Base-by-base conservation (phyloP, 2,113 vertebrate species). In the Archocentrus centrarchus region DNA sequence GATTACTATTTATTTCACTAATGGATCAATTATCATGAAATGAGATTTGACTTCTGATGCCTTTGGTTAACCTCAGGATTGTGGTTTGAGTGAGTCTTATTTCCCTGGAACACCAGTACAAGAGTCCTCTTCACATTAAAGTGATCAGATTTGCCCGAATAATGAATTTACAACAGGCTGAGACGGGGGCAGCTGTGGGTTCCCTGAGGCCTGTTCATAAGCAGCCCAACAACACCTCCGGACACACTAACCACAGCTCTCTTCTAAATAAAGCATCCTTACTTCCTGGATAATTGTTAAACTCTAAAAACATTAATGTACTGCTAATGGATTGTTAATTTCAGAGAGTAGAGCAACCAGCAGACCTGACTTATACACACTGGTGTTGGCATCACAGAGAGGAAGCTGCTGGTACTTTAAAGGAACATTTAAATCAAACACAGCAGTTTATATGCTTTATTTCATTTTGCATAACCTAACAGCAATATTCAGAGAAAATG, bases 141-240 rank as follows among this genome's bases (percentile, higher is more conserved):
- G 13, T 15, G 44, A 14, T 44, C 27, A 27, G 39, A 44, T 44
- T 44, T 44, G 13, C 63, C 63, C 17, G 41, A 3, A 11, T 44
- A 4, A 44, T 13, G 47, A 50, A 6, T 18, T 13, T 18, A 53
- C 10, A 53, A 53, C 18, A 7, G 17, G 7, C 47, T 18, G 47
- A 53, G 17, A 17, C 6, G 6, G 6, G 7, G 17, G 47, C 6
- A 7, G 6, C 18, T 53, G 0, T 1, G 44, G 0, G 13, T 39
- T 24, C 63, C 63, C 14, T 44, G 39, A 66, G 9, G 63, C 7
- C 37, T 18, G 27, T 32, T 66, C n/a, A 64, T 5, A 39, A 11
- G 20, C 62, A 8, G 4, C 62, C 62, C n/a, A 66, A 44, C 39
- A 17, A 44, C 2, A 15, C 62, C 37, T 15, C 6, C 8, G 35